Evolutionary conservation across 2,797 vertebrate genomes (phyloP), one percentile per base, ranked within the genome.

Genomic region (Myotis daubentonii): DNA sequence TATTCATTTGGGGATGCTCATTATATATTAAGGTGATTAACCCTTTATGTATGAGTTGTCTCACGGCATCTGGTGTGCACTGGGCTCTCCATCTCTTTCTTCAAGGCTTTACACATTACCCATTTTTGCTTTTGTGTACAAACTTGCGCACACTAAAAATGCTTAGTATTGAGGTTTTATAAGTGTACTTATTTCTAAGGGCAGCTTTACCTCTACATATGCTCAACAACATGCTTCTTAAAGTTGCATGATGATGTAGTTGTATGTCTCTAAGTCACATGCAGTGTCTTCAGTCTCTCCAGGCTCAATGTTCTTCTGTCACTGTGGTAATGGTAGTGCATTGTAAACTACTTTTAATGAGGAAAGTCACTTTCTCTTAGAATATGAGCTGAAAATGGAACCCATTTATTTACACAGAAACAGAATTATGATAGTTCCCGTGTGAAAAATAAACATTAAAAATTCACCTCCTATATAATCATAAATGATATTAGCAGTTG

Each of bases 381-480:
- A 84, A 71, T 68, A 41, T 62, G 36, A 89, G 36, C 11, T 49
- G n/a, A 70, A 75, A 70, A 70, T 76, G n/a, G 41, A 84, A 76
- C 38, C 20, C 20, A 15, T 33, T 33, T 83, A 55, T 75, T 68
- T 74, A 89, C 25, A 49, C 1, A 93, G 47, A 66, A 82, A 17
- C n/a, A 83, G 55, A 87, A 91, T 87, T 82, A 53, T 80, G 33
- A 38, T 57, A 83, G 86, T 66, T 92, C 55, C 60, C 44, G 6
- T 66, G 25, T 78, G 49, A 72, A 0, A 82, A 60, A 28, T 47
- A 15, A 47, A 20, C 22, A 80, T 85, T 80, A 72, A 82, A 94
- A 85, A 28, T 1, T 3, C 28, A 47, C 22, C 44, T 11, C 25
- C 16, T 65, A 51, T 44, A 47, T 86, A 7, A 70, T 30, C 36